Base-by-base conservation (phyloP, 2,113 vertebrate genomes). In the Psilopogon haemacephalus region DNA sequence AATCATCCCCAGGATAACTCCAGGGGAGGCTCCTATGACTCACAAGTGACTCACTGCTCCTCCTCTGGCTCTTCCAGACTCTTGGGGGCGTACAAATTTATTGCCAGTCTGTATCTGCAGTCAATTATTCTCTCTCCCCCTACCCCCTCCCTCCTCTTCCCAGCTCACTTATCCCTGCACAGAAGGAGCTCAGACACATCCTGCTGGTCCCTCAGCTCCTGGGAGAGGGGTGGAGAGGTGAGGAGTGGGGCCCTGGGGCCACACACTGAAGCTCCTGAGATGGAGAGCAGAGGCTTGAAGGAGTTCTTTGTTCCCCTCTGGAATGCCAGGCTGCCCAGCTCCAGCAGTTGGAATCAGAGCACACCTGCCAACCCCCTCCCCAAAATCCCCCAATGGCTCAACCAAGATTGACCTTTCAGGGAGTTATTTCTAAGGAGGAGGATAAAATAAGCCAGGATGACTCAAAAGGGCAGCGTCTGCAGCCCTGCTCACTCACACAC, bases 31-130 rank as follows among this genome's bases (percentile, higher is more conserved):
- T 63, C 94, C 95, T 68, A 85, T 96, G 95, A 97, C 85, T 94
- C 96, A 93, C 65, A 46, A 93, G 6, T 96, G 96, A 96, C 56
- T 96, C 95, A 97, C 94, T 87, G 93, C 85, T 93, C 88, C 81
- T 95, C 93, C 90, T 95, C 91, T 87, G 77, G 65, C 80, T 44
- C 83, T 91, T 88, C 93, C 92, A 95, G 96, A 93, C 90, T 92
- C 93, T 93, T 94, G 91, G 91, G 94, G 95, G 74, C 71, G 86
- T 94, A 71, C 63, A 60, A 67, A 96, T 90, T 94, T 81, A 78
- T 94, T 82, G 83, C 78, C 48, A 38, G 89, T 84, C 94, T 92
- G 93, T 87, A 95, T 94, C 94, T 94, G 96, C 95, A 93, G 86
- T 48, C 46, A 48, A 48, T 48, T 48, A 48, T 48, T 48, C 46